Base-by-base conservation (phyloP, 2,113 vertebrate genomes). In the Engystomops pustulosus region DNA sequence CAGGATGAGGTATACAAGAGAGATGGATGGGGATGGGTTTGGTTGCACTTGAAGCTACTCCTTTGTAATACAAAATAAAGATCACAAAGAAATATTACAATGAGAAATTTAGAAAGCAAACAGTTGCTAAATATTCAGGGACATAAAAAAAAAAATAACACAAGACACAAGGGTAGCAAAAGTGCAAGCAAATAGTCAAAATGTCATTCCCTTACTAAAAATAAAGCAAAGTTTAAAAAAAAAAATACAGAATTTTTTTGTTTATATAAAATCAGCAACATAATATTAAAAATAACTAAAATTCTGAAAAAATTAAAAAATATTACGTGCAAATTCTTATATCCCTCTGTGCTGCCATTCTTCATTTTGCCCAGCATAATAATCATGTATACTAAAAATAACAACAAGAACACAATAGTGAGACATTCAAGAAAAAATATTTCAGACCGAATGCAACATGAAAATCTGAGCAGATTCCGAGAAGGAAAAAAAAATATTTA, bases 341-440 rank as follows among this genome's bases (percentile, higher is more conserved):
- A 36, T 62, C 80, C 80, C 85, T 83, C 85, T 62, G 85, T 81
- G 72, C 47, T 83, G 80, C 62, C 72, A 76, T 71, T 71, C 80
- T 82, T 86, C 80, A 69, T 41, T 72, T 60, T 71, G 85, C 71
- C 53, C 80, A 78, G 72, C 80, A 82, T 78, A 62, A 15, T 79
- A 83, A 82, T 72, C 85, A 86, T 71, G 80, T 86, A 86, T 78
- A 83, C 80, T 86, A 86, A 70, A 85, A 86, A 70, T 67, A 75
- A 81, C 67, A 78, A 81, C 83, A 85, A 85, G 60, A 86, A 79
- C 72, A 83, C 32, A 86, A 82, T 67, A 78, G 45, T 81, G 72
- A 82, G 83, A 85, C 62, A 85, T 70, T 69, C 45, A 84, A 4
- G 68, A 70, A 47, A 12, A 69, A 12, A 25, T 49, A 27, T 17